Evolutionary conservation across 2,888 invertebrate species (phyloP), one percentile per base, ranked within the genome.

Genomic region (Lasioglossum pauxillum): DNA sequence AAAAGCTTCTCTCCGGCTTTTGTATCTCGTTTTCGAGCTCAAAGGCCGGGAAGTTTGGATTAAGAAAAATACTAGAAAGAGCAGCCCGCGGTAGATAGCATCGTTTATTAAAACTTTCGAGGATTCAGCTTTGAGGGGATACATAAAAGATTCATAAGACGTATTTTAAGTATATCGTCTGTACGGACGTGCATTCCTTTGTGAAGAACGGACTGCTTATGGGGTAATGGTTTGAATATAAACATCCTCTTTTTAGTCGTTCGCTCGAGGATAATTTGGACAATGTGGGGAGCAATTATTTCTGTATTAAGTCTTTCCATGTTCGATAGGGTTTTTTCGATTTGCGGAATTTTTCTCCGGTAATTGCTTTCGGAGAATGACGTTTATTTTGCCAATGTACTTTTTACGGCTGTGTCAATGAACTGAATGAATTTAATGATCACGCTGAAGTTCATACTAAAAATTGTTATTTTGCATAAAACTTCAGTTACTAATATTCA

Each of bases 61-160:
- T 38, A 10, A 69, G 69, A 69, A 69, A 41, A 69, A 41, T 69
- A 12, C n/a, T 4, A 35, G 35, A 23, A 67, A 67, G 35, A 35
- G n/a, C 69, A 38, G 69, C 69, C n/a, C 12, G 69, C 12, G 69
- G 23, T 12, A 12, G 38, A 69, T 41, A n/a, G 23, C 38, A 12
- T 69, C 69, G 38, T 69, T 69, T 69, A 69, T 38, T 69, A 38
- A 69, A 69, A 69, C 69, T 69, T 69, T 41, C 35, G 69, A 69
- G n/a, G 69, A 38, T 38, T 41, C 69, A 41, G 19, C 69, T 69
- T 69, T 69, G 35, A 41, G 23, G 38, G 38, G 23, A 41, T 41
- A 38, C 53, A 53, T 69, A 67, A 27, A 38, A 72, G 46, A 71
- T 81, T 71, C 57, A 19, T 31, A 19, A 69, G 69, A 38, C 19